These are phyloP conservation scores for Helicoverpa armigera DNA, from an alignment of 1,140 invertebrate species.

Conservation along the genomic window DNA sequence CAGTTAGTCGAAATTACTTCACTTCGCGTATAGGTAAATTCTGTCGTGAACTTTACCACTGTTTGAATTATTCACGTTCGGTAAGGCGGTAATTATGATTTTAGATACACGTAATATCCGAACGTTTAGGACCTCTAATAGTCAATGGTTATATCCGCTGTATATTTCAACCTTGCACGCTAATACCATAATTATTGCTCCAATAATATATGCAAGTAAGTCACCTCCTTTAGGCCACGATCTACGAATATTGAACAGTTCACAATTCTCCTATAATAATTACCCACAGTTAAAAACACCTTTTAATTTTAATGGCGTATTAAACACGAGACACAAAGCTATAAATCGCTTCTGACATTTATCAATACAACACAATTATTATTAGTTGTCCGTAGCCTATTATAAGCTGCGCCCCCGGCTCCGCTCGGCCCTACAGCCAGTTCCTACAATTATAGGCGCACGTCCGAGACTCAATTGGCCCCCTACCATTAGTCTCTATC, in stretches of 20 bases:
- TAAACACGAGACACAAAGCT: background rate
- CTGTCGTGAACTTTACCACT: background rate
- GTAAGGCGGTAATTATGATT: background rate
- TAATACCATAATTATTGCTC: slow-evolving; percentile 33
- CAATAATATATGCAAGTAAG: slow-evolving; percentile 48
- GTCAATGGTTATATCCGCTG: slow-evolving; percentile 27
- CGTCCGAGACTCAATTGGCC: slow-evolving; percentile 55
- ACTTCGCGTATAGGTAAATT: no score
- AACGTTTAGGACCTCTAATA: slow-evolving; percentile 31
- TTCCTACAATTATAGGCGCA: slow-evolving; percentile 65
- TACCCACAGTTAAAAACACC: background rate
- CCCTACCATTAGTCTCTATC: slow-evolving; percentile 57
- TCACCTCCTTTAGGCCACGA: slow-evolving; percentile 26
- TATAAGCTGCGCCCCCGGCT: slow-evolving; percentile 62
- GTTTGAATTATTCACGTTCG: background rate
- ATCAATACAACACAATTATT: slow-evolving; percentile 43
- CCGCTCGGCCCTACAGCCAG: slow-evolving; percentile 50
- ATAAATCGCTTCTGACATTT: slow-evolving; percentile 23
- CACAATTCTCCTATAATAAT: slow-evolving; percentile 15
- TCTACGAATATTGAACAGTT: slow-evolving; percentile 21
- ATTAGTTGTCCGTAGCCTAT: slow-evolving; percentile 46
- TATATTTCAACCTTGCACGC: slow-evolving; percentile 21
- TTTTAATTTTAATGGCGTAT: background rate
- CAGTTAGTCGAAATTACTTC: no score
- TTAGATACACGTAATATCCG: background rate